Percentiles rank a stretch among this genome's conserved stretches.
These are phyloP conservation scores for Anagrus nilaparvatae DNA, from an alignment of 1,140 invertebrate genomes.

Conservation along the genomic window DNA sequence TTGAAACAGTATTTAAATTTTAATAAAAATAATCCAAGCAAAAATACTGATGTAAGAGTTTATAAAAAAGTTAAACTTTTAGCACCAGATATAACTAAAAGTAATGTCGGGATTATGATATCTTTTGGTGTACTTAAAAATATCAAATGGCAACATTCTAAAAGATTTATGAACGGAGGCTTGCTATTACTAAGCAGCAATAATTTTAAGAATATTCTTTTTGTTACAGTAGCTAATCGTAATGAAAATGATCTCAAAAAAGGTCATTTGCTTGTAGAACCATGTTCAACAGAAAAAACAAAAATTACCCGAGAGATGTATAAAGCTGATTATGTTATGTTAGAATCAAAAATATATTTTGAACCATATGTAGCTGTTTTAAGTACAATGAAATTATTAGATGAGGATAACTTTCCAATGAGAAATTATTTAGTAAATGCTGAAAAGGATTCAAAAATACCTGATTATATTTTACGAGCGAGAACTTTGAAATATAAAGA, in stretches of 20 bases:
- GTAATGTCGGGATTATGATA: background rate
- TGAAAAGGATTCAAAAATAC: background rate
- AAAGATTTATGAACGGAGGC: background rate
- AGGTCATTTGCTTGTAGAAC: background rate
- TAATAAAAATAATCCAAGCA: no score
- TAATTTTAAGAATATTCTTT: constrained; percentile 4
- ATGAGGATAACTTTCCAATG: constrained; percentile 31
- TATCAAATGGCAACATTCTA: background rate
- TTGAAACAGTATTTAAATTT: constrained; percentile 40
- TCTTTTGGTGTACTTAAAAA: constrained; percentile 2
- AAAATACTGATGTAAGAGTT: background rate
- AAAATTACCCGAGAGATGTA: constrained; percentile 20
- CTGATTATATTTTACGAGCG: constrained; percentile 1
- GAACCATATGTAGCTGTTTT: constrained; percentile 57
- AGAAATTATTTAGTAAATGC: background rate
- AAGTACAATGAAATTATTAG: constrained; percentile 47
- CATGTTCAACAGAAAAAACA: background rate
- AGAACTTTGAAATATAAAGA: no score
- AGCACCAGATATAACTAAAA: background rate
- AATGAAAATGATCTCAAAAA: background rate
- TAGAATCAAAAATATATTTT: constrained; percentile 57
- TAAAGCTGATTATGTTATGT: constrained; percentile 44
- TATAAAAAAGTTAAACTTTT: constrained; percentile 1
- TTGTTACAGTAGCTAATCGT: background rate
- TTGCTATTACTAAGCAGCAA: background rate